Percentiles rank a stretch among this genome's conserved stretches.
Evolutionary conservation across 2,113 vertebrate genomes (phyloP).

Genomic region (Sialia sialis): DNA sequence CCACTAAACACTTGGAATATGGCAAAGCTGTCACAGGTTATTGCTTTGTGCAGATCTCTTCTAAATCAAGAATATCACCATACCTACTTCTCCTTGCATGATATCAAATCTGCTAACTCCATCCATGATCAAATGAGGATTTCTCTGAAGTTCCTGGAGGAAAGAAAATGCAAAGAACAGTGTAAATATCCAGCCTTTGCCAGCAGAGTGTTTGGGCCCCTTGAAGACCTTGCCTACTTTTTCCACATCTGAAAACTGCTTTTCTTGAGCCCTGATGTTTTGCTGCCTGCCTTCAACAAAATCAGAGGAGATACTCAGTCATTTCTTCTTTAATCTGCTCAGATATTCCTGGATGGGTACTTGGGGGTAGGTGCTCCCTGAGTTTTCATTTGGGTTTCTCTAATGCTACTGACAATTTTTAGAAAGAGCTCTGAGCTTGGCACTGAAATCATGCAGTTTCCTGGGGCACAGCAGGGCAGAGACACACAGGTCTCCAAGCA

Average conservation of each 20-base stretch:
- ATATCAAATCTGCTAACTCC: slow-evolving; percentile 75
- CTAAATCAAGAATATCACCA: neutral
- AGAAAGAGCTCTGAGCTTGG: neutral
- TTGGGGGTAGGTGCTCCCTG: neutral
- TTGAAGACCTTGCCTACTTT: neutral
- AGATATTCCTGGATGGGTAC: neutral
- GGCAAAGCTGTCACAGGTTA: neutral
- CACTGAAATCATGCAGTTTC: neutral
- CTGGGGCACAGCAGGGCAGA: neutral
- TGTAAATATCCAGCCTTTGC: neutral
- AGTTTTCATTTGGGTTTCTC: neutral
- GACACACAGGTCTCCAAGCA: neutral
- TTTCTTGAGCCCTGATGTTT: neutral
- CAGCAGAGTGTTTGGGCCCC: neutral
- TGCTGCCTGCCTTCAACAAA: neutral
- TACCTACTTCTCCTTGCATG: slow-evolving; percentile 73
- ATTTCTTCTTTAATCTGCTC: neutral
- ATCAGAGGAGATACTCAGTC: neutral
- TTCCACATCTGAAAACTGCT: neutral
- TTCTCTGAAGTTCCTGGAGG: slow-evolving; percentile 53
- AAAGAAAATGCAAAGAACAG: neutral
- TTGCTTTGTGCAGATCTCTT: neutral
- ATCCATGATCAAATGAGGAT: slow-evolving; percentile 63
- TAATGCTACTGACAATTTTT: neutral
- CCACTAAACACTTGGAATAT: neutral